Base-by-base conservation (phyloP, 1,140 invertebrate species). In the Heliothis subflexa region DNA sequence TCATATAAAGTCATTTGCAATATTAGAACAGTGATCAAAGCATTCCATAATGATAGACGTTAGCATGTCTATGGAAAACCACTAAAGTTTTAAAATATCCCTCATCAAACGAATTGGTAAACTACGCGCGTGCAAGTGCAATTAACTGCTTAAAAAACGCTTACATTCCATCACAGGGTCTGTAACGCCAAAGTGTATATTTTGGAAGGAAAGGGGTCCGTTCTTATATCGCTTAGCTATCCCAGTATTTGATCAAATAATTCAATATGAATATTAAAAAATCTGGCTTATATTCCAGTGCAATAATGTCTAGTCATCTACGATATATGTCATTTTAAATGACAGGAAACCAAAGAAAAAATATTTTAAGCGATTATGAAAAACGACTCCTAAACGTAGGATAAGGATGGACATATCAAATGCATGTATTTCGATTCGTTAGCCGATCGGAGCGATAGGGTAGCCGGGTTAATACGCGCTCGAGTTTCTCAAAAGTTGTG, bases 351-450 rank as follows among this genome's bases (percentile, higher is more conserved):
- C 55, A 59, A 59, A 59, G 55, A 28, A 14, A 57, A 40, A 64
- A 13, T 66, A 21, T 47, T 66, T 52, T 12, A 13, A 50, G 13
- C 47, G 47, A 52, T 28, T 52, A 25, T 52, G 25, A 13, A 52
- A 70, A 70, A 70, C 66, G 47, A 62, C 66, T 81, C 12, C 66
- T 64, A 47, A 78, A 78, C 78, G 54, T 86, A 89, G 87, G 87
- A 86, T 91, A 91, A 88, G 57, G 80, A 80, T 79, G 88, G 86
- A 91, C 74, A 77, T 77, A 77, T 77, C 74, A 77, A 77, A 47
- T 33, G 57, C 73, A 76, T 76, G 59, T 59, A 49, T 77, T 55
- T 21, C 28, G 57, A 66, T 76, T 76, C 50, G 50, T 76, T 76
- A 62, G 62, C 61, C 61, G 47, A 77, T 77, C 74, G 74, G 62